These are phyloP conservation scores for Rhamphomyia laevipes DNA, from an alignment of 2,888 invertebrate genomes.

Conservation along the genomic window DNA sequence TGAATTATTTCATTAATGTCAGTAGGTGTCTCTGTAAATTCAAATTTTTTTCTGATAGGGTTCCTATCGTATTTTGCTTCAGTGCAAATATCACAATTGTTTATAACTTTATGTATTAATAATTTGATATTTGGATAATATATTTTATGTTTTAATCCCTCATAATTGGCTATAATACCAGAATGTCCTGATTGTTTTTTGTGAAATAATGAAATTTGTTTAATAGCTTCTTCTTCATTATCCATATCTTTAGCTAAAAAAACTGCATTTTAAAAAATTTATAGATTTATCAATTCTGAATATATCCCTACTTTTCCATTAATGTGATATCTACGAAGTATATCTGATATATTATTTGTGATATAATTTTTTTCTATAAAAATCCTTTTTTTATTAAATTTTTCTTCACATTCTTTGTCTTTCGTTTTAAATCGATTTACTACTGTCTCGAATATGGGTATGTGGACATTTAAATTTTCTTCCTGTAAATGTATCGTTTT, in stretches of 20 bases:
- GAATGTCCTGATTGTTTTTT: not conserved
- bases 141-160: conserved; percentile 1
- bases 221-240: conserved; percentile 1
- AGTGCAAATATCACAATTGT: not conserved
- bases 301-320: conserved; percentile 4
- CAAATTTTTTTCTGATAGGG: conserved; percentile 8
- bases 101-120: not conserved
- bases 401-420: conserved; percentile 1
- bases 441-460: not conserved
- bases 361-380: not conserved
- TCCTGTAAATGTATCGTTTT: not conserved
- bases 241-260: not conserved
- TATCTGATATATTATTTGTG: not conserved
- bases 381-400: conserved; percentile 2
- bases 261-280: conserved; percentile 1
- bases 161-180: not conserved
- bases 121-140: not conserved
- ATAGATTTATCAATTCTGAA: conserved; percentile 1
- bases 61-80: conserved; percentile 3
- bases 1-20: conserved; percentile 6
- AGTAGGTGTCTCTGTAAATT: conserved; percentile 3
- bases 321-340: conserved; percentile 2
- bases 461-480: not conserved
- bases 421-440: conserved; percentile 6
- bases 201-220: conserved; percentile 3